Conservation (phyloP, 92 coral and sea anemone genomes). For the Palythoa grandiflora region DNA sequence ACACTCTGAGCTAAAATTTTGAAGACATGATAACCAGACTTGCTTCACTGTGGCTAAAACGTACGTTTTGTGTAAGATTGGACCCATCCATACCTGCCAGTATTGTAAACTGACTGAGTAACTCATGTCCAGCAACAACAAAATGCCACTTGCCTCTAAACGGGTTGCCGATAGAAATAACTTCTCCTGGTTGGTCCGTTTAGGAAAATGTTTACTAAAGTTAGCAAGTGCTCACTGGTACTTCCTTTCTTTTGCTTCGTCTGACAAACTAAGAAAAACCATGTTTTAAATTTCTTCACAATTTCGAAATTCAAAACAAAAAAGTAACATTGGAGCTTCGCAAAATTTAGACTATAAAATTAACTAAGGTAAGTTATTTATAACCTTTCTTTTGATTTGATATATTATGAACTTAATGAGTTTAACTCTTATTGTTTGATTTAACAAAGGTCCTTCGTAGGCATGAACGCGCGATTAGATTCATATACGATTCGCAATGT, state of each 20-base stretch:
- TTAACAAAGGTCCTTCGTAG: not conserved
- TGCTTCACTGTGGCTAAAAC: not conserved
- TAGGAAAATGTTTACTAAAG: slow-evolving; percentile 18
- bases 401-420: not conserved
- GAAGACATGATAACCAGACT: not conserved
- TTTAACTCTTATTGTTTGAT: not conserved
- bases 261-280: slow-evolving; percentile 26
- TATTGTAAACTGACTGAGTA: not conserved
- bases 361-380: slow-evolving; percentile 23
- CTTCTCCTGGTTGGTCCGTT: slow-evolving; percentile 3
- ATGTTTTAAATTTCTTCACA: slow-evolving; percentile 48
- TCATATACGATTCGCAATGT: not conserved
- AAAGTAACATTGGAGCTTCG: not conserved
- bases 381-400: not conserved
- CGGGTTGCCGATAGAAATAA: slow-evolving; percentile 8
- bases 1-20: not conserved
- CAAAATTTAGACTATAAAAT: slow-evolving; percentile 4
- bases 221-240: slow-evolving; percentile 31
- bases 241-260: not conserved
- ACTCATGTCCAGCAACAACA: not conserved
- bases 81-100: not conserved
- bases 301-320: slow-evolving; percentile 29
- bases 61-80: not conserved
- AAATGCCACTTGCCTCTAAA: slow-evolving; percentile 23
- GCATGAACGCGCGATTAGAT: too few species aligned